phyloP scores from a whole-genome alignment of 2,797 vertebrate species.

The Sus cebifrons region DNA sequence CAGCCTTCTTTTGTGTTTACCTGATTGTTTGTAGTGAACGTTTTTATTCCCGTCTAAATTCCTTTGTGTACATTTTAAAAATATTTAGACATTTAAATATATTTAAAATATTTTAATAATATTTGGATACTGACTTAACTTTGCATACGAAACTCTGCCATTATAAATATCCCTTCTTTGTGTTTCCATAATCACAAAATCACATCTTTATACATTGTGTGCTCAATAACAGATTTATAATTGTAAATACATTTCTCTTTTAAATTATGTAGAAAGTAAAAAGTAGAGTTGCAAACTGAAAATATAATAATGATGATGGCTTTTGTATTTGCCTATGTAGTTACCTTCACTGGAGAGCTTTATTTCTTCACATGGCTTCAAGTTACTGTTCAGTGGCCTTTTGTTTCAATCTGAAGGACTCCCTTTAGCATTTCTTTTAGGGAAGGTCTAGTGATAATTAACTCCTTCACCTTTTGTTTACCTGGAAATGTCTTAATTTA shows the following conservation, averaged over 20 bases:
- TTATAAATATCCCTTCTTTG: neutral
- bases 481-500: neutral
- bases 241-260: neutral
- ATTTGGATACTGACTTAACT: neutral
- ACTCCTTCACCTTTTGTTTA: neutral
- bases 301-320: neutral
- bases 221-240: neutral
- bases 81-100: conserved; percentile 11
- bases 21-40: conserved; percentile 17
- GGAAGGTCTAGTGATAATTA: neutral
- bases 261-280: no score
- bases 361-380: conserved; percentile 39
- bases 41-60: conserved; percentile 50
- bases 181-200: neutral
- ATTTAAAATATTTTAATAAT: no score
- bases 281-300: neutral
- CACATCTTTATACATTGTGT: neutral
- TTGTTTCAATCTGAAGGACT: conserved; percentile 3
- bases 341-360: neutral
- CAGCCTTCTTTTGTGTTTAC: neutral
- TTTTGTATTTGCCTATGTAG: neutral
- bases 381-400: neutral
- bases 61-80: conserved; percentile 36
- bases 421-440: conserved; percentile 7
- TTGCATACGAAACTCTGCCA: conserved; percentile 3